These are phyloP conservation scores for Sphaerophoria taeniata DNA, from an alignment of 2,888 invertebrate genomes.

Conservation along the genomic window DNA sequence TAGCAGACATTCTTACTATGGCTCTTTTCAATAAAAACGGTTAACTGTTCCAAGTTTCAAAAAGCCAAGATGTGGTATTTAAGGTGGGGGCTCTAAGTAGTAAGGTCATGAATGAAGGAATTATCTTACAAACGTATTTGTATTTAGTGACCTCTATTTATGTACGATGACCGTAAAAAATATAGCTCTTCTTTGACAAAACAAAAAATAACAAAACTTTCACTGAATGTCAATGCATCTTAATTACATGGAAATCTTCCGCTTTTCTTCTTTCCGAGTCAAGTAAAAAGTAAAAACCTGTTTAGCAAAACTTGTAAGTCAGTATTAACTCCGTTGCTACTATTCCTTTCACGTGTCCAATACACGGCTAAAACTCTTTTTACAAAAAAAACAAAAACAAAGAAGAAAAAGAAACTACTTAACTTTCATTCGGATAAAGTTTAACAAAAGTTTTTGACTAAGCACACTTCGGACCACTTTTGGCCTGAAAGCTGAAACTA, in stretches of 20 bases:
- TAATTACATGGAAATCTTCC: constrained; percentile 60
- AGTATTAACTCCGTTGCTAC: constrained; percentile 23
- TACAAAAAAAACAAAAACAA: constrained; percentile 2
- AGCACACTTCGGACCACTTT: constrained; percentile 69
- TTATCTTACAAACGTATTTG: too few species aligned
- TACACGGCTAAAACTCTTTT: constrained; percentile 33
- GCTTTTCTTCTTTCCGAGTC: constrained; percentile 8
- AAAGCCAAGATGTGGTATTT: too few species aligned
- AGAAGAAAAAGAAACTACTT: background rate
- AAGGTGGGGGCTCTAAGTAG: too few species aligned
- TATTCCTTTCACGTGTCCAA: constrained; percentile 31
- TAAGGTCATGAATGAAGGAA: too few species aligned
- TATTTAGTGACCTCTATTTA: too few species aligned
- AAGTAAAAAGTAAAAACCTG: constrained; percentile 44
- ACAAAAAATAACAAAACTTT: background rate
- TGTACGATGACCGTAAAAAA: too few species aligned
- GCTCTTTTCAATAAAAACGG: too few species aligned
- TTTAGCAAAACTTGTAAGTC: constrained; percentile 32
- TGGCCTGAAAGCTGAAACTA: constrained; percentile 27
- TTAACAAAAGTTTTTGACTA: constrained; percentile 67
- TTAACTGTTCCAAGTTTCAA: too few species aligned
- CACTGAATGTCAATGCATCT: constrained; percentile 60
- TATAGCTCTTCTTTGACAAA: background rate
- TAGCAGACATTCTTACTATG: too few species aligned
- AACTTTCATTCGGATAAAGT: constrained; percentile 57